Evolutionary conservation across 2,888 invertebrate genomes (phyloP).

Genomic region (Erebia aethiops): DNA sequence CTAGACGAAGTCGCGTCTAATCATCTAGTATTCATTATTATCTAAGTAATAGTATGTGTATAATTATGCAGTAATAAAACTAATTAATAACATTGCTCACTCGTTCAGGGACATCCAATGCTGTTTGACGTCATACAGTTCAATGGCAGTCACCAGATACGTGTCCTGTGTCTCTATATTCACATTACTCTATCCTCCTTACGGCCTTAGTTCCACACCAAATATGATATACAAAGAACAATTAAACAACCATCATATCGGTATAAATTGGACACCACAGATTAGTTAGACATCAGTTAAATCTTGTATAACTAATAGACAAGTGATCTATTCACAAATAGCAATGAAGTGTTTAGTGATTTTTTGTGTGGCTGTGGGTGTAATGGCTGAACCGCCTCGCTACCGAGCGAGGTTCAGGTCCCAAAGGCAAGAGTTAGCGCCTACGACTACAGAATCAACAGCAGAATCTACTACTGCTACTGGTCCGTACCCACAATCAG

Average conservation of each 20-base stretch:
- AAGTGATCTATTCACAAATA: slow-evolving; percentile 2
- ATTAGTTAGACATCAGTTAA: slow-evolving; percentile 41
- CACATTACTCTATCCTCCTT: slow-evolving; percentile 53
- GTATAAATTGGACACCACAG: slow-evolving; percentile 39
- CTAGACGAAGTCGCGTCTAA: too few relatives aligned
- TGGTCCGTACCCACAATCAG: slow-evolving; percentile 66
- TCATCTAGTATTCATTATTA: too few relatives aligned
- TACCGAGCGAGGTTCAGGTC: slow-evolving; percentile 73
- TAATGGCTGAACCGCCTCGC: slow-evolving; percentile 73
- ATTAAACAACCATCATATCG: slow-evolving; percentile 37
- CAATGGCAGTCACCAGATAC: slow-evolving; percentile 62
- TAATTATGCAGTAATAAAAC: not conserved
- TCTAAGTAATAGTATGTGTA: not conserved
- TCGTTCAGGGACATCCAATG: slow-evolving; percentile 42
- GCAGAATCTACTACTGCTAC: slow-evolving; percentile 61
- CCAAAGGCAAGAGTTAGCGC: slow-evolving; percentile 73
- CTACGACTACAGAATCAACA: slow-evolving; percentile 70
- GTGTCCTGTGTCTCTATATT: slow-evolving; percentile 53
- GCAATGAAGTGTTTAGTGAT: slow-evolving; percentile 68
- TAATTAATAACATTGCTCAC: slow-evolving; percentile 16
- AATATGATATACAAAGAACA: slow-evolving; percentile 47
- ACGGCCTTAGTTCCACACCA: slow-evolving; percentile 51
- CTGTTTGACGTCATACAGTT: slow-evolving; percentile 54
- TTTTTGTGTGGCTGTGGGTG: slow-evolving; percentile 56
- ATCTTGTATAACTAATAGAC: slow-evolving; percentile 41